These are phyloP conservation scores for Quiscalus mexicanus DNA, from an alignment of 2,113 vertebrate genomes.

Conservation along the genomic window DNA sequence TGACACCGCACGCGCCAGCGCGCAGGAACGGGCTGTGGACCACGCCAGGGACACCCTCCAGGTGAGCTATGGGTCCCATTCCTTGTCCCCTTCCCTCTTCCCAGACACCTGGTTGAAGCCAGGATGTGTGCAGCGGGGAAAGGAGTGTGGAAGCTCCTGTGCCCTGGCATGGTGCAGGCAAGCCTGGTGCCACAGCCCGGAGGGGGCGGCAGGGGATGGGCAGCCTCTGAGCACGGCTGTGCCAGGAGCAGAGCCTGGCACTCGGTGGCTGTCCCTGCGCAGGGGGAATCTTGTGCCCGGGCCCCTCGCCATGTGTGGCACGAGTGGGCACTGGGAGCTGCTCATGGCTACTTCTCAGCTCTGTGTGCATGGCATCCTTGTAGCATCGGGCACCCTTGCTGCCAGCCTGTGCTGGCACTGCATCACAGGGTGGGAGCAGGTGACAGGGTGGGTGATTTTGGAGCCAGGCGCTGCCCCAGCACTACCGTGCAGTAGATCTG, in stretches of 20 bases:
- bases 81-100: background rate
- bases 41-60: background rate
- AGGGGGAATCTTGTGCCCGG: fast-evolving
- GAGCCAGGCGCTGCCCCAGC: background rate
- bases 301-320: fast-evolving
- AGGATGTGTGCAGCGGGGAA: background rate
- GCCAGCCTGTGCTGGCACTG: background rate
- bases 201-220: fast-evolving
- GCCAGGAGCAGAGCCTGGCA: background rate
- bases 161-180: fast-evolving
- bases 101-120: fast-evolving
- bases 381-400: background rate
- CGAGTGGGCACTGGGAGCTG: background rate
- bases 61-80: background rate
- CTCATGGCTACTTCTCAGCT: background rate
- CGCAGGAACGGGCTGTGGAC: background rate
- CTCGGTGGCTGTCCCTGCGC: fast-evolving
- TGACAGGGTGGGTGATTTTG: fast-evolving
- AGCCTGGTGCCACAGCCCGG: fast-evolving
- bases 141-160: fast-evolving
- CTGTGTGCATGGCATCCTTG: fast-evolving
- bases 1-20: fast-evolving
- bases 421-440: background rate
- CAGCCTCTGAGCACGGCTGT: background rate
- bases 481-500: background rate